A percentile compares a stretch with the other conserved stretches of the same genome.
Conservation (phyloP, 2,113 vertebrate genomes). For the Rhodinocichla rosea region DNA sequence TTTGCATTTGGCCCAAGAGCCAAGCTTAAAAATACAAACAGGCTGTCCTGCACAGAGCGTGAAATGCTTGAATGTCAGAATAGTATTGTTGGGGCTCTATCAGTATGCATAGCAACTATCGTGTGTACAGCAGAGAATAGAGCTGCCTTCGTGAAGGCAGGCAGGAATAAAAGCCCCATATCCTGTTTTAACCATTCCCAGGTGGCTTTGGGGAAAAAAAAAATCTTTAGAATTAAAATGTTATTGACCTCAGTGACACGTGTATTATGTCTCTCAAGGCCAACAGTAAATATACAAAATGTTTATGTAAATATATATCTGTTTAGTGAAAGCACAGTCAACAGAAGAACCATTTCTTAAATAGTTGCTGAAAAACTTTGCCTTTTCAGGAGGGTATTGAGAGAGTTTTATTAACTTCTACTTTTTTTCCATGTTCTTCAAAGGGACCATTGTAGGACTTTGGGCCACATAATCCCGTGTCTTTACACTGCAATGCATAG, state of each 20-base stretch:
- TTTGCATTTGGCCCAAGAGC: conserved; percentile 78
- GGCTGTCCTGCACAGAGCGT: conserved; percentile 68
- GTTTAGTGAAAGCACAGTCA: neutral
- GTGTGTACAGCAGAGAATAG: conserved; percentile 67
- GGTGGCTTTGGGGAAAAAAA: conserved; percentile 22
- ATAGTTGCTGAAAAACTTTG: neutral
- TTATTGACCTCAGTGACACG: conserved; percentile 67
- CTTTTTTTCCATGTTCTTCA: neutral
- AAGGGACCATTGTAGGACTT: conserved; percentile 1
- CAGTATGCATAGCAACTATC: conserved; percentile 77
- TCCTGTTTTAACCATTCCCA: conserved; percentile 76
- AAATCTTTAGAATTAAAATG: conserved; percentile 69
- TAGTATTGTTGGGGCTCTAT: conserved; percentile 74
- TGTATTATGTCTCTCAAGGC: conserved; percentile 49
- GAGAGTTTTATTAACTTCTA: neutral
- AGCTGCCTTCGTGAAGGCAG: conserved; percentile 67
- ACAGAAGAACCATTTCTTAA: neutral
- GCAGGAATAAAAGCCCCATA: conserved; percentile 67
- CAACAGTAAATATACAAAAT: conserved; percentile 67
- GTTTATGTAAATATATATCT: conserved; percentile 54
- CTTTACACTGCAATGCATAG: neutral
- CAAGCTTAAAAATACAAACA: conserved; percentile 74
- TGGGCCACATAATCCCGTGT: neutral
- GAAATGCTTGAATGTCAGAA: conserved; percentile 80
- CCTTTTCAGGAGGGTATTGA: neutral